Evolutionary conservation across 2,113 vertebrate species (phyloP).

Genomic region (Mesoclemmys tuberculata): DNA sequence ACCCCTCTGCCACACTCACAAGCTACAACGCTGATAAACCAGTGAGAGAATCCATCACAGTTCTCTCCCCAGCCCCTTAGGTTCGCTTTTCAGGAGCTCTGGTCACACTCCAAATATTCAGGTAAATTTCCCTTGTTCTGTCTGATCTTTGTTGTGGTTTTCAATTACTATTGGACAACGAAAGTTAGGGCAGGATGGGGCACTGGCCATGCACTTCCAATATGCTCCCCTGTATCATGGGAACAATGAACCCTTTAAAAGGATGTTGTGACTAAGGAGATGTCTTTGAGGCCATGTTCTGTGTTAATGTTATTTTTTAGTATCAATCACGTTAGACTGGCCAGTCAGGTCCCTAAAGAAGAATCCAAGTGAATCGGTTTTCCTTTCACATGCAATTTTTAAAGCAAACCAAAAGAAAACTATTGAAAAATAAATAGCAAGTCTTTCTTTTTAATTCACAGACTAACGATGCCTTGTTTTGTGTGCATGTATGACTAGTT

Average conservation of each 20-base stretch:
- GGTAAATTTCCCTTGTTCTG: background rate
- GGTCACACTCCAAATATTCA: background rate
- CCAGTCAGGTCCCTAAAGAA: background rate
- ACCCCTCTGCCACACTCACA: accelerated
- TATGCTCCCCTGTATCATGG: background rate
- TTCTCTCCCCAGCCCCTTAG: background rate
- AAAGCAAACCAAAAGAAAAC: background rate
- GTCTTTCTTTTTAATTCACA: background rate
- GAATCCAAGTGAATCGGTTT: background rate
- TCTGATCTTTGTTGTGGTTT: background rate
- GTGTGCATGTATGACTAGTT: background rate
- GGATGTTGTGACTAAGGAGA: background rate
- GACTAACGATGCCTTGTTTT: accelerated
- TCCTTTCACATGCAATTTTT: background rate
- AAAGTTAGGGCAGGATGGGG: background rate
- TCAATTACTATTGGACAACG: background rate
- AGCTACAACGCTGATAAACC: background rate
- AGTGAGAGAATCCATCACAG: accelerated
- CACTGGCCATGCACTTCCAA: background rate
- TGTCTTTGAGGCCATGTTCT: background rate
- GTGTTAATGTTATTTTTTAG: background rate
- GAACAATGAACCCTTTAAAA: background rate
- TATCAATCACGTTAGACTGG: background rate
- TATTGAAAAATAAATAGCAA: background rate
- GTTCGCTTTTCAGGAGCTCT: background rate